A percentile compares a stretch with the other conserved stretches of the same genome.
phyloP scores from a whole-genome alignment of 2,888 invertebrate species.

The Camptogramma bilineatum region DNA sequence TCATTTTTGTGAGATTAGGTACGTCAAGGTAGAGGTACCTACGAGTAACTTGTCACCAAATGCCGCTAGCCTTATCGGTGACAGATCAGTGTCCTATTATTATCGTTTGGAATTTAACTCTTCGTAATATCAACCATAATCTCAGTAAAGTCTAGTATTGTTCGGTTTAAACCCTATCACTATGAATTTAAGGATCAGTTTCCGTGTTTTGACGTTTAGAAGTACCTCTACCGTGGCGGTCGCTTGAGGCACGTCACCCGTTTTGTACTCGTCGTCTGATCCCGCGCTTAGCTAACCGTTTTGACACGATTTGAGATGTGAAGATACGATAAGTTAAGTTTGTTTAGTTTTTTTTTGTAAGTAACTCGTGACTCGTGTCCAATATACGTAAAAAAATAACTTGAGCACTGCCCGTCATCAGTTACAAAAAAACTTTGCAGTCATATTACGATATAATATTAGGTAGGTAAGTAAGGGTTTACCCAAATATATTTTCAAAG shows the following conservation, averaged over 20 bases:
- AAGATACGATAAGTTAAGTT: constrained; percentile 49
- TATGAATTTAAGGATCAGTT: constrained; percentile 38
- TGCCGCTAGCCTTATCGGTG: constrained; percentile 78
- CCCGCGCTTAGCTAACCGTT: constrained; percentile 83
- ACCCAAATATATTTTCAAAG: too few relatives aligned
- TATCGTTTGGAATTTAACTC: constrained; percentile 78
- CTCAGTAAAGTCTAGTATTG: constrained; percentile 43
- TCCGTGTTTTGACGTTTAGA: constrained; percentile 28
- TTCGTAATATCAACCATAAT: constrained; percentile 63
- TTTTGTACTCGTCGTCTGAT: constrained; percentile 81
- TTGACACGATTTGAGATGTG: constrained; percentile 81
- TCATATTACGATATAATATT: neutral
- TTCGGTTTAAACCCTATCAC: constrained; percentile 48
- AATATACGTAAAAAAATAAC: constrained; percentile 20
- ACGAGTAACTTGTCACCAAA: constrained; percentile 81
- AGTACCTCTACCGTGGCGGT: constrained; percentile 51
- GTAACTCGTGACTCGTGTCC: constrained; percentile 19
- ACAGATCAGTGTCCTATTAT: constrained; percentile 80
- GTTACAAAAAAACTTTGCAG: constrained; percentile 27
- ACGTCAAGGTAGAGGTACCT: too few relatives aligned
- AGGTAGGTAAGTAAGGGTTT: too few relatives aligned
- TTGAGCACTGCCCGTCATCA: constrained; percentile 14
- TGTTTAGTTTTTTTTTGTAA: constrained; percentile 51
- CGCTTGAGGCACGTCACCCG: constrained; percentile 67
- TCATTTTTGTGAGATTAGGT: constrained; percentile 52